Percentiles rank a stretch among this genome's conserved stretches.
phyloP scores from a whole-genome alignment of 2,113 vertebrate genomes.

The Choloepus hoffmanni region DNA sequence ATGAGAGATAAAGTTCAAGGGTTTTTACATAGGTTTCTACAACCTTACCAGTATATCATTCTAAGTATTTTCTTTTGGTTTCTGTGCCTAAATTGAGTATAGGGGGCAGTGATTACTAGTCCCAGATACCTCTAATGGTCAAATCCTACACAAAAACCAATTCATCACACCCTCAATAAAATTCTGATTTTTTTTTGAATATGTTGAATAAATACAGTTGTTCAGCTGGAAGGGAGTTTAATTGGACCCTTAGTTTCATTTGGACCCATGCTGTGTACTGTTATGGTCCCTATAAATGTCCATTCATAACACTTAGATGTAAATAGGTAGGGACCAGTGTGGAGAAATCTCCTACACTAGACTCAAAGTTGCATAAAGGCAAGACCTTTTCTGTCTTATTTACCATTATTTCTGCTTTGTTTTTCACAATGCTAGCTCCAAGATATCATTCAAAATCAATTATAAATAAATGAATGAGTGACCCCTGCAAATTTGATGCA shows the following conservation, averaged over 20 bases:
- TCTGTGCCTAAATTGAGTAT: not conserved
- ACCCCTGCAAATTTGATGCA: not conserved
- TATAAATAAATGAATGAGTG: not conserved
- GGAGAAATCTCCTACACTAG: fast-evolving
- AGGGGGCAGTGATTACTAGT: too few relatives aligned
- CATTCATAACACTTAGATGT: not conserved
- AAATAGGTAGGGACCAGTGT: not conserved
- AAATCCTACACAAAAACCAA: too few relatives aligned
- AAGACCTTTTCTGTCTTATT: fast-evolving
- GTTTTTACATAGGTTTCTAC: not conserved
- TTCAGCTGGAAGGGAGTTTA: not conserved
- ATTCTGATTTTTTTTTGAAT: not conserved
- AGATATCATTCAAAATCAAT: not conserved
- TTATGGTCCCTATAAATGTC: not conserved
- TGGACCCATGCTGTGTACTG: not conserved
- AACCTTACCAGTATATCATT: not conserved
- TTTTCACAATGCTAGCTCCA: not conserved
- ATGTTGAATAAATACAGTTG: not conserved
- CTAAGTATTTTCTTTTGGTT: not conserved
- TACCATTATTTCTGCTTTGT: not conserved
- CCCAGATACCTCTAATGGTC: not conserved
- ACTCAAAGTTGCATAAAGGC: not conserved
- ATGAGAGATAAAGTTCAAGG: not conserved
- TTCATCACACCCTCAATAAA: not conserved
- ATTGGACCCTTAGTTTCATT: not conserved